Evolutionary conservation across 2,797 vertebrate genomes (phyloP).

Genomic region (Rallus crepitans): DNA sequence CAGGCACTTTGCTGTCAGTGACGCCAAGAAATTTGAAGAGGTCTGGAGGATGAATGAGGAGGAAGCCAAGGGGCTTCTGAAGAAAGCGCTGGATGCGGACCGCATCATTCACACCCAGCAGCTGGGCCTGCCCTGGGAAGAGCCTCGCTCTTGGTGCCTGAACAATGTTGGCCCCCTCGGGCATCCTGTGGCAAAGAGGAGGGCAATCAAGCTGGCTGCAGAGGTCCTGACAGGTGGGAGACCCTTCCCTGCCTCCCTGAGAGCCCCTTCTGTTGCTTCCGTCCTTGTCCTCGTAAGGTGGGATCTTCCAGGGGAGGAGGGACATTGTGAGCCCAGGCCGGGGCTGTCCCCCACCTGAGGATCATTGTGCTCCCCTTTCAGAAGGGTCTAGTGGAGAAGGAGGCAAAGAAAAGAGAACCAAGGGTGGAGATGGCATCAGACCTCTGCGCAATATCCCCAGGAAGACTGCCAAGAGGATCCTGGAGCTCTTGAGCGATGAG

Average conservation of each 20-base stretch:
- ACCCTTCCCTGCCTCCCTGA: not conserved
- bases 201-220: constrained; percentile 9
- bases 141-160: constrained; percentile 75
- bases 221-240: constrained; percentile 61
- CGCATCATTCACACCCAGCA: constrained; percentile 81
- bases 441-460: not conserved
- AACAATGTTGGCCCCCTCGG: constrained; percentile 68
- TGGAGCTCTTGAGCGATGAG: not conserved
- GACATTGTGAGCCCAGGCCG: not conserved
- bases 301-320: not conserved
- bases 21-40: constrained; percentile 78
- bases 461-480: not conserved
- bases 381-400: not conserved
- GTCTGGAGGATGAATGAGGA: constrained; percentile 88
- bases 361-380: not conserved
- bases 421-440: not conserved
- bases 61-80: constrained; percentile 83
- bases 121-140: constrained; percentile 83
- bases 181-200: constrained; percentile 10
- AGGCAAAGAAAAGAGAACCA: not conserved
- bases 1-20: constrained; percentile 80
- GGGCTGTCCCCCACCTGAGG: not conserved
- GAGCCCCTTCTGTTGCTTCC: not conserved
- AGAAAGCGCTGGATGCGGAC: constrained; percentile 79
- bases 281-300: not conserved